Conservation (phyloP, 2,888 invertebrate genomes). For the Crocallis elinguaria region DNA sequence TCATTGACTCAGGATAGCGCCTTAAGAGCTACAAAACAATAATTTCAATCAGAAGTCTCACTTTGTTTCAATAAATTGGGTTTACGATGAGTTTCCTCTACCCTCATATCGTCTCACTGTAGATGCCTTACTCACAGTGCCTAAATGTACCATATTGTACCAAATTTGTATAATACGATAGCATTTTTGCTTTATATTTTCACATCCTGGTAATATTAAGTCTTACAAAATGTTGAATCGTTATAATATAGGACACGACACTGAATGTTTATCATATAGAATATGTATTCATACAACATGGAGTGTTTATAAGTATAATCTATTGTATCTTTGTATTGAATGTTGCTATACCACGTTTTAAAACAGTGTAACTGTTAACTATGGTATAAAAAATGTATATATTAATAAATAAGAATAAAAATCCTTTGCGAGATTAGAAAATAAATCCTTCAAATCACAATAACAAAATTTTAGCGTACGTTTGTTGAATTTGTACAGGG, state of each 20-base stretch:
- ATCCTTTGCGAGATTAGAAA: conserved; percentile 37
- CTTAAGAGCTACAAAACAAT: too few relatives aligned
- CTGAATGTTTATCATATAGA: conserved; percentile 34
- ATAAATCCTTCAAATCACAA: conserved; percentile 77
- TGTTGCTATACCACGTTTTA: conserved; percentile 47
- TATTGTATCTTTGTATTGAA: conserved; percentile 35
- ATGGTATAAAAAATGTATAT: conserved; percentile 29
- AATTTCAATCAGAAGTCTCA: too few relatives aligned
- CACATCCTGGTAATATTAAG: conserved; percentile 73
- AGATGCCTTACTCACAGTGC: conserved; percentile 95
- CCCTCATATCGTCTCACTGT: conserved; percentile 88
- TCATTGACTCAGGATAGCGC: too few relatives aligned
- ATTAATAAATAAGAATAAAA: conserved; percentile 48
- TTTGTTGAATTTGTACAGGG: conserved; percentile 83
- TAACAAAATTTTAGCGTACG: conserved; percentile 79
- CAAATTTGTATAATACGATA: conserved; percentile 78
- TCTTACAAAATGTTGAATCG: conserved; percentile 62
- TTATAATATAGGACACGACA: conserved; percentile 51
- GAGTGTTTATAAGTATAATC: conserved; percentile 34
- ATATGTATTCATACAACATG: conserved; percentile 38
- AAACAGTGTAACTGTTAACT: conserved; percentile 45
- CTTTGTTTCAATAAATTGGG: too few relatives aligned
- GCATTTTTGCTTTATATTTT: conserved; percentile 71
- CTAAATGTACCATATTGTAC: conserved; percentile 85
- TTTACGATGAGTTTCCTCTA: conserved; percentile 28